These are phyloP conservation scores for Chelonia mydas DNA, from an alignment of 2,797 vertebrate species.

Conservation along the genomic window DNA sequence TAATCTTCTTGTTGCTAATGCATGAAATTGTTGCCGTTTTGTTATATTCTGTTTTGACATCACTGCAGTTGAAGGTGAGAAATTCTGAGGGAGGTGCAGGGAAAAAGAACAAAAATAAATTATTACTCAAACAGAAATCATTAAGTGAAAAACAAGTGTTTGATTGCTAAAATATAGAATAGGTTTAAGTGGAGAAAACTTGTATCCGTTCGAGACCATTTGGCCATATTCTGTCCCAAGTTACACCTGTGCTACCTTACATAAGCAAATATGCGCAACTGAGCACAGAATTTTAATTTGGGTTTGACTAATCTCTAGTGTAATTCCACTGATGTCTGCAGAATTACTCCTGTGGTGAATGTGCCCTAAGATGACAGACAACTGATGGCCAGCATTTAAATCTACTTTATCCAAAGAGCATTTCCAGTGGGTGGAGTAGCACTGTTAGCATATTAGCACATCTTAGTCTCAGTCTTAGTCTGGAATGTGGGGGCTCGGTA, in stretches of 20 bases:
- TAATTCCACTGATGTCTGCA: not conserved
- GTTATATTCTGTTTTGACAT: not conserved
- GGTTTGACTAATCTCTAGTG: not conserved
- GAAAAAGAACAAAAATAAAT: not conserved
- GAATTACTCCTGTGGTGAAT: not conserved
- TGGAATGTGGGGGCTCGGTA: not conserved
- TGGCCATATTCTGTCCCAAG: not conserved
- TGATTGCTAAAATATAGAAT: not conserved
- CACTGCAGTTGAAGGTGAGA: accelerated
- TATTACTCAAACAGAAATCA: not conserved
- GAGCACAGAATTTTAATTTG: not conserved
- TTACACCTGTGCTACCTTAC: not conserved
- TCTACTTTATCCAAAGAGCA: not conserved
- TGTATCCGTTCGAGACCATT: not conserved
- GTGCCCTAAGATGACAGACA: not conserved
- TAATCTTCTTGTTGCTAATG: accelerated
- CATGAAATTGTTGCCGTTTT: not conserved
- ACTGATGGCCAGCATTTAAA: not conserved
- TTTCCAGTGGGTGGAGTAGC: not conserved
- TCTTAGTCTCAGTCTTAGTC: not conserved
- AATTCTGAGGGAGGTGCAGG: not conserved
- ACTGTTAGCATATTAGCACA: not conserved
- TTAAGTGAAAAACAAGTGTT: not conserved
- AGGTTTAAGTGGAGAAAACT: not conserved
- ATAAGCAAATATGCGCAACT: not conserved